Evolutionary conservation across 1,140 invertebrate species (phyloP).

Genomic region (Drosophila jambulina): DNA sequence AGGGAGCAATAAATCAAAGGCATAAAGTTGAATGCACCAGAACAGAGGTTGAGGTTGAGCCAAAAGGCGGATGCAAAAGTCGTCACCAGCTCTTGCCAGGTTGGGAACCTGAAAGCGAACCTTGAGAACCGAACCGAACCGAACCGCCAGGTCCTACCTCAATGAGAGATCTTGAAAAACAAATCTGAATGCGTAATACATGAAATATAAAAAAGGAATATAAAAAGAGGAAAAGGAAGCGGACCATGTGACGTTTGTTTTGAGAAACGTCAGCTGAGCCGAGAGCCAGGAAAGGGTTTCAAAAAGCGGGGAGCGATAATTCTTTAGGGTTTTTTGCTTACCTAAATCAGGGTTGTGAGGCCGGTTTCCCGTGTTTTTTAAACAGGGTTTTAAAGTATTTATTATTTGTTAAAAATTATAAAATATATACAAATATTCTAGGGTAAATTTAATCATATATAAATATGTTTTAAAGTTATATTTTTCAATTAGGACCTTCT

Average conservation of each 20-base stretch:
- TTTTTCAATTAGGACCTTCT: neutral
- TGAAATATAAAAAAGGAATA: constrained; percentile 9
- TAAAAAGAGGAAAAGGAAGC: constrained; percentile 16
- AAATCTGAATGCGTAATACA: constrained; percentile 62
- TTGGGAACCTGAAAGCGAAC: constrained; percentile 63
- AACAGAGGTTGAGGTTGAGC: constrained; percentile 41
- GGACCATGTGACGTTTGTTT: constrained; percentile 53
- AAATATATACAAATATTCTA: neutral
- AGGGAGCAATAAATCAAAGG: constrained; percentile 80
- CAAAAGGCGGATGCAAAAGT: constrained; percentile 76
- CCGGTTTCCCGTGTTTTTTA: constrained; percentile 2
- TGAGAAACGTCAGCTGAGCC: constrained; percentile 77
- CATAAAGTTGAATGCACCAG: constrained; percentile 80
- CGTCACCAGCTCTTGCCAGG: constrained; percentile 54
- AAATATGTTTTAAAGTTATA: neutral
- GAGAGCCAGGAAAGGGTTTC: constrained; percentile 54
- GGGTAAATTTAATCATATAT: neutral
- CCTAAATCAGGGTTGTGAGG: neutral
- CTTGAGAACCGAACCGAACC: constrained; percentile 58
- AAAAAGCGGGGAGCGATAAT: constrained; percentile 11
- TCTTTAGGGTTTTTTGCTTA: constrained; percentile 2
- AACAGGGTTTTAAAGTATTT: neutral
- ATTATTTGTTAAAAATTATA: too few relatives aligned
- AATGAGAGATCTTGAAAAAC: constrained; percentile 69
- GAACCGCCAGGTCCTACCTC: constrained; percentile 66